Evolutionary conservation across 2,797 vertebrate species (phyloP), one percentile per base, ranked within the genome.

Genomic region (Onychomys torridus): DNA sequence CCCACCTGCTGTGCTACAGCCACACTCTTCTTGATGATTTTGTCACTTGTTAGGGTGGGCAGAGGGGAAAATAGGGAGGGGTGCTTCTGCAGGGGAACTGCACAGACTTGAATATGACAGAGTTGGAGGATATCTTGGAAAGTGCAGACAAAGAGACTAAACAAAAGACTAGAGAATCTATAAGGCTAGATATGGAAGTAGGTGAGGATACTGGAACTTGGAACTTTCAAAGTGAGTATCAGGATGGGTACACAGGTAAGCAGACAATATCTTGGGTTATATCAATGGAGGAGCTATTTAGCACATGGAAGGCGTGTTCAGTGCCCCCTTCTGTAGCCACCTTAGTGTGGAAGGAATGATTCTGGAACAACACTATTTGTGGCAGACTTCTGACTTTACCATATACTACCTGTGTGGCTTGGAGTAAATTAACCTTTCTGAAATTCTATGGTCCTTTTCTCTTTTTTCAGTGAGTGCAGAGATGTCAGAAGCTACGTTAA

Each of bases 1-100:
- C 93, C 94, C 0, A 2, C 93, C 91, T 88, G 86, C 90, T 93
- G 93, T 77, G 91, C 40, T 88, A 83, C 71, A 85, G 77, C 89
- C 84, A 93, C 65, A 63, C 78, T 84, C 69, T 63, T 63, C 37
- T 88, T 34, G 13, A 8, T 78, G 93, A 96, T 94, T 81, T 77
- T 29, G 3, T 77, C 89, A 88, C 37, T 83, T 93, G 71, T 37
- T 82, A 93, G 34, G 85, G n/a, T 29, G 5, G 69, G 69, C 61
- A 91, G 3, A 2, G 11, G 43, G 34, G 19, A 52, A 19, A 63
- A 17, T 59, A 84, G n/a, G 61, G 29, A 71, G 29, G 4, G 32
- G 17, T 40, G 43, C 19, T 83, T 75, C 82, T 27, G 23, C 43
- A 55, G 34, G 55, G 59, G 21, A 59, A 17, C 65, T 59, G n/a